These are phyloP conservation scores for Arbacia lixula DNA, from an alignment of 53 echinoderm and acorn worm genomes.

Conservation along the genomic window DNA sequence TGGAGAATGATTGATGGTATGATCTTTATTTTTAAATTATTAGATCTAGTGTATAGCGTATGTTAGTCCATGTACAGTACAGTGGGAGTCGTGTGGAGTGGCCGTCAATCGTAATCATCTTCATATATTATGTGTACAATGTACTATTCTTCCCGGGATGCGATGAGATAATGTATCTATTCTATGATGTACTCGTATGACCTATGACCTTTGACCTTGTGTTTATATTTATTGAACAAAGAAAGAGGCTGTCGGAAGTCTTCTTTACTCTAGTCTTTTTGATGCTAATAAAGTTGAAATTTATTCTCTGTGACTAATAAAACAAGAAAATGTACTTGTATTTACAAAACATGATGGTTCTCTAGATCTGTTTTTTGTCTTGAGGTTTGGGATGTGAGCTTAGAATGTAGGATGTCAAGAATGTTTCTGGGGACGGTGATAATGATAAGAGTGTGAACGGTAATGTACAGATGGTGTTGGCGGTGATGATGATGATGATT, in stretches of 20 bases:
- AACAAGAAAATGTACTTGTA: constrained; percentile 29
- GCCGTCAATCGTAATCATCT: not conserved
- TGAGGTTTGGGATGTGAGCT: not conserved
- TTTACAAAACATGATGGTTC: constrained; percentile 1
- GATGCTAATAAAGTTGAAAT: not conserved
- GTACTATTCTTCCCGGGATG: constrained; percentile 31
- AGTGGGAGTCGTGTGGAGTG: not conserved
- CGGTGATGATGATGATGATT: too few relatives aligned
- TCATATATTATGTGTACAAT: constrained; percentile 1
- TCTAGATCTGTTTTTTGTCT: not conserved
- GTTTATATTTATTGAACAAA: constrained; percentile 37
- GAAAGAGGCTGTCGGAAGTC: not conserved
- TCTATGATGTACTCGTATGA: constrained; percentile 1
- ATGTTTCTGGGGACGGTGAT: too few relatives aligned
- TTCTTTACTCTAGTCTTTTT: constrained; percentile 10
- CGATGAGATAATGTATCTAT: not conserved
- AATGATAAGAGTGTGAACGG: too few relatives aligned
- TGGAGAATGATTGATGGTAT: too few relatives aligned
- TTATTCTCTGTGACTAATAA: constrained; percentile 40
- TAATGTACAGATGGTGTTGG: too few relatives aligned
- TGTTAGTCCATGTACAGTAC: too few relatives aligned
- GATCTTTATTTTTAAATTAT: too few relatives aligned
- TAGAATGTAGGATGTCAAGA: too few relatives aligned
- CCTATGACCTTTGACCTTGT: constrained; percentile 12
- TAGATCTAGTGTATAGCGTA: too few relatives aligned